Base-by-base conservation (phyloP, 2,113 vertebrate genomes). In the Sigmodon hispidus region DNA sequence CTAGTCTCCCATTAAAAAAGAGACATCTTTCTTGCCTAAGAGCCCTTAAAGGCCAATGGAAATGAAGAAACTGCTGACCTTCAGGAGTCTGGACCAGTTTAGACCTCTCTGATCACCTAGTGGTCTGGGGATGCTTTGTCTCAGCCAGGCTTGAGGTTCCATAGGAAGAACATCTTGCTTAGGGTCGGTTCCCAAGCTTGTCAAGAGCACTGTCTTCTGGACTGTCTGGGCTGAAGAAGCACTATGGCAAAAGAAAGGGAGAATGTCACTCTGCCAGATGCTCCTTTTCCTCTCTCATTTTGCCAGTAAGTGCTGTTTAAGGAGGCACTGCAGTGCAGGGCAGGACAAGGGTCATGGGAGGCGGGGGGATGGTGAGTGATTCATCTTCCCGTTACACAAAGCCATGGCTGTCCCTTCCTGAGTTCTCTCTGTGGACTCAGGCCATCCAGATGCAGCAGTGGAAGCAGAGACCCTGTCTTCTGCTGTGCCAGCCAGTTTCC, bases 301-400 rank as follows among this genome's bases (percentile, higher is more conserved):
- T 81, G 72, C 63, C 34, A 31, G 36, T 63, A 67, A 76, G 31
- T 40, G 75, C 72, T 40, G 52, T 69, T 31, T 55, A 19, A 50
- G 88, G 85, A 89, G n/a, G 26, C 65, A 34, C 55, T 75, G 76
- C 45, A 0, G n/a, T n/a, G 17, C 13, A 43, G 50, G 40, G 65
- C 29, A 34, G 10, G 61, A 26, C 21, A 45, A 16, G 36, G 29
- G 75, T 70, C 52, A 40, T 0, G 0, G 45, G 40, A 81, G 79
- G 67, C 77, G 79, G 67, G 50, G 16, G 63, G 43, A 17, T 21
- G 34, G 55, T 31, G 61, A 93, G 50, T 45, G 52, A 91, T 55
- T 95, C 72, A 90, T 80, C 92, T 88, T 87, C 70, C 52, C 70
- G 76, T 79, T 94, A 81, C 24, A 11, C 72, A 84, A 75, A 80